Conservation (phyloP, 2,113 vertebrate species). For the Catharus minimus region DNA sequence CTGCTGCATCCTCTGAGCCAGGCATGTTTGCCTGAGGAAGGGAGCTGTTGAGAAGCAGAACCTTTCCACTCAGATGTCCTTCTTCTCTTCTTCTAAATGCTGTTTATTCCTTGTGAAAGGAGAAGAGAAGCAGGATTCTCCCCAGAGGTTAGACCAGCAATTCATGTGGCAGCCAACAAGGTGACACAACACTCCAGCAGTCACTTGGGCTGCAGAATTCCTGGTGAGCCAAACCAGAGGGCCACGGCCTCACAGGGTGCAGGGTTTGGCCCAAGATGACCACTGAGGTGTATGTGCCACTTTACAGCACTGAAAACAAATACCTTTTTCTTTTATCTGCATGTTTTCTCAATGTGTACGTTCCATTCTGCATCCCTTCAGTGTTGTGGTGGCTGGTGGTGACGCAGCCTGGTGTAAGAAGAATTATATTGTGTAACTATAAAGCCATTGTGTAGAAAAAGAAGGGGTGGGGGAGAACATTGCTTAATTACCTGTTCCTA, state of each 20-base stretch:
- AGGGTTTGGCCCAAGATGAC: neutral
- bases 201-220: neutral
- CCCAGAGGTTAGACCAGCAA: neutral
- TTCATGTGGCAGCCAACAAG: rapidly evolving
- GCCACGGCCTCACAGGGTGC: neutral
- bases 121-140: neutral
- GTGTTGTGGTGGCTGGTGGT: neutral
- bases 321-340: rapidly evolving
- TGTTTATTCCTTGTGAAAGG: neutral
- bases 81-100: neutral
- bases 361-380: neutral
- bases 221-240: neutral
- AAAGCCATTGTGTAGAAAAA: neutral
- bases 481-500: neutral
- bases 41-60: neutral
- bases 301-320: neutral
- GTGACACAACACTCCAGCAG: rapidly evolving
- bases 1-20: neutral
- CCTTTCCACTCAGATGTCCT: neutral
- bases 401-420: neutral
- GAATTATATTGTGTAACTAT: neutral
- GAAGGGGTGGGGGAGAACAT: neutral
- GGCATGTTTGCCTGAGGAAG: neutral
- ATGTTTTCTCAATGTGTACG: rapidly evolving
- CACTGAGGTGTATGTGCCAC: neutral